Evolutionary conservation across 1,140 invertebrate species (phyloP), one percentile per base, ranked within the genome.

Genomic region (Drosophila mayri): DNA sequence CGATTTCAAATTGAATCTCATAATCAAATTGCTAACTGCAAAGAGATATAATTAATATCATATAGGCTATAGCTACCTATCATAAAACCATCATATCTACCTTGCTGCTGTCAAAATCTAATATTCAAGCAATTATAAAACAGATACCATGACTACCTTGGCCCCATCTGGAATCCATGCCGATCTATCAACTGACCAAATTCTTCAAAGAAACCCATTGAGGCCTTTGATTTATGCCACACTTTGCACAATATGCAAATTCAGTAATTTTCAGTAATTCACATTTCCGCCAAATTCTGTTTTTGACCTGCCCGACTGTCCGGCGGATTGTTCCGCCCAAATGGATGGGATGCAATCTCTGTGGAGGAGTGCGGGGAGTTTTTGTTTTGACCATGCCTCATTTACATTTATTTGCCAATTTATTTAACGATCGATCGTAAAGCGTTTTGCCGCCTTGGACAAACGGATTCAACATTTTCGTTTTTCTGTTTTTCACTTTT

Each of bases 341-440:
- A 49, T 63, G 22, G 65, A 49, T 37, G 65, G 43, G 37, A 68
- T 59, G 50, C 52, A 40, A 12, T 40, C 25, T 5, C n/a, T 37
- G 20, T 18, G 47, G n/a, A 54, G 44, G 28, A 10, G 18, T 11
- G n/a, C 16, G 62, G 57, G 40, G 28, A 76, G 66, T 63, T 87
- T 87, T 80, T 70, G 72, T 88, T 80, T 77, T 75, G 85, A 60
- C 85, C 85, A 88, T 85, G 85, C 85, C 81, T 90, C 85, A 86
- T 90, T 90, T 86, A 49, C 86, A 86, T 90, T 90, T 85, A 90
- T 86, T 82, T 90, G 81, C 64, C 86, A 86, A 90, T 90, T 90
- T 79, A 77, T 90, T 90, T 90, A 90, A 90, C 86, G 86, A 90
- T 90, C 79, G 81, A 90, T 90, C 86, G 86, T 90, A 90, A 90